A percentile compares a stretch with the other conserved stretches of the same genome.
Conservation (phyloP, 2,797 vertebrate genomes). For the Furcifer pardalis region DNA sequence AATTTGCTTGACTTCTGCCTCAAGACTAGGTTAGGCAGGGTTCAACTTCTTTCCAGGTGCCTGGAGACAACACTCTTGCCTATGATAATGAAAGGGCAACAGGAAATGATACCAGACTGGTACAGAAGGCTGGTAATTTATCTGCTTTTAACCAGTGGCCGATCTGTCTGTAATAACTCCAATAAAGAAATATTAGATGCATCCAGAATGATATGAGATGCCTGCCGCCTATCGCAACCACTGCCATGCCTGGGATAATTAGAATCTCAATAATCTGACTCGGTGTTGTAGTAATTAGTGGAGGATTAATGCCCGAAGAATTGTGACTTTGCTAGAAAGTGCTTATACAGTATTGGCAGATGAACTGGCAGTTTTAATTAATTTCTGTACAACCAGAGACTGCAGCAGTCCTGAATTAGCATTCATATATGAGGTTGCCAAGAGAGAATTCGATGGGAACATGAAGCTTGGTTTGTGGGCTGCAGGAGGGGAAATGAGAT, state of each 20-base stretch:
- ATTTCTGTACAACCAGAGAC: not conserved
- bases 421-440: not conserved
- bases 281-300: slow-evolving; percentile 25
- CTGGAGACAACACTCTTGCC: not conserved
- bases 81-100: not conserved
- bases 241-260: slow-evolving; percentile 1
- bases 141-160: not conserved
- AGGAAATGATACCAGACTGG: not conserved
- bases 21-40: not conserved
- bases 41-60: not conserved
- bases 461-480: not conserved
- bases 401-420: not conserved
- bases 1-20: not conserved
- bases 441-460: not conserved
- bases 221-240: slow-evolving; percentile 8
- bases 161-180: slow-evolving; percentile 10
- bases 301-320: slow-evolving; percentile 3
- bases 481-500: not conserved
- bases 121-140: not conserved
- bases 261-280: slow-evolving; percentile 25
- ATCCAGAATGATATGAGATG: not conserved
- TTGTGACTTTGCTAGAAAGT: slow-evolving; percentile 7
- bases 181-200: not conserved
- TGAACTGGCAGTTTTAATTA: not conserved
- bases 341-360: not conserved